These are phyloP conservation scores for Fragum sueziense DNA, from an alignment of 2,888 invertebrate genomes.

Conservation along the genomic window DNA sequence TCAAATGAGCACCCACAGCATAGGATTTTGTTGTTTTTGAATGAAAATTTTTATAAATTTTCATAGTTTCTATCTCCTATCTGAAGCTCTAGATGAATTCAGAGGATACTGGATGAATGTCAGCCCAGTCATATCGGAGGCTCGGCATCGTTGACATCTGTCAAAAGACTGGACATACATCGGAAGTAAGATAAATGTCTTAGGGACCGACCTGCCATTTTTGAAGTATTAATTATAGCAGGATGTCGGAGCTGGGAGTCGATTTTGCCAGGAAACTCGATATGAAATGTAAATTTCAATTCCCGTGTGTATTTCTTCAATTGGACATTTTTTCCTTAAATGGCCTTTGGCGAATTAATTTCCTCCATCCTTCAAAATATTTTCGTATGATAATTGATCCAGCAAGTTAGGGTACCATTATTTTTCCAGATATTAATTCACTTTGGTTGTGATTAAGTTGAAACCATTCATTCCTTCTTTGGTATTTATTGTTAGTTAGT, in stretches of 20 bases:
- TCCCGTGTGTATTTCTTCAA: slow-evolving; percentile 15
- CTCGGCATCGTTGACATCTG: slow-evolving; percentile 13
- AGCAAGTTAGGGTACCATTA: too few species aligned
- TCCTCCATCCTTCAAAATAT: background rate
- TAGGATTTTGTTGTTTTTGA: too few species aligned
- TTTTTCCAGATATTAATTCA: too few species aligned
- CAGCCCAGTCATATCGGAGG: slow-evolving; percentile 13
- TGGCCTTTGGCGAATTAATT: slow-evolving; percentile 17
- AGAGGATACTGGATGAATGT: background rate
- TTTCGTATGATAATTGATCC: too few species aligned
- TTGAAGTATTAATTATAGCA: slow-evolving; percentile 48
- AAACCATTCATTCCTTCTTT: too few species aligned
- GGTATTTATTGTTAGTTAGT: too few species aligned
- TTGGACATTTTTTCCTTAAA: slow-evolving; percentile 1
- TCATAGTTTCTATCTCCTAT: too few species aligned
- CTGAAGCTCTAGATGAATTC: too few species aligned
- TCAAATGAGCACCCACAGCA: too few species aligned
- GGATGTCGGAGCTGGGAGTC: slow-evolving; percentile 32
- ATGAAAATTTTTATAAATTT: too few species aligned
- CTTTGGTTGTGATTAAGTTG: too few species aligned
- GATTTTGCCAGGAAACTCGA: slow-evolving; percentile 11
- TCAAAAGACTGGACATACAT: slow-evolving; percentile 19
- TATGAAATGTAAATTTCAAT: slow-evolving; percentile 22
- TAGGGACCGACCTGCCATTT: slow-evolving; percentile 20
- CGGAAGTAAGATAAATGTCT: slow-evolving; percentile 37